A percentile compares a stretch with the other conserved stretches of the same genome.
These are phyloP conservation scores for Cricetomys ansorgei DNA, from an alignment of 2,113 vertebrate genomes.

Conservation along the genomic window DNA sequence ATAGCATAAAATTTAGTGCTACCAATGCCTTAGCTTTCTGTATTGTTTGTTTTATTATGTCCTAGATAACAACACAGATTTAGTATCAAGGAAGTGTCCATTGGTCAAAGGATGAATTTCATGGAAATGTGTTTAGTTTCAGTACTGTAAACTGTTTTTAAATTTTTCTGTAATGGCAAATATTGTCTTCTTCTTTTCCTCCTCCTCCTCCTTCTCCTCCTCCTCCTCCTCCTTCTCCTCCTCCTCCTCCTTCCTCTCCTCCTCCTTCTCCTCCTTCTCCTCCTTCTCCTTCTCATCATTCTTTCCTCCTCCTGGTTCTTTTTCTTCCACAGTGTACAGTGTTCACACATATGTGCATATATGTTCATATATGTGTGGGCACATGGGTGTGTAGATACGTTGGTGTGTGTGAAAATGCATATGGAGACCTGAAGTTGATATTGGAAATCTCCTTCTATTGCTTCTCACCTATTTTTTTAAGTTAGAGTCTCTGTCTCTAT, in stretches of 20 bases:
- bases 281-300: too few species aligned
- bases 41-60: neutral
- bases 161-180: neutral
- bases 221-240: neutral
- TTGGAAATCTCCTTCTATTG: neutral
- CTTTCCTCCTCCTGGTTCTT: too few species aligned
- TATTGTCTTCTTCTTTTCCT: neutral
- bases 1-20: neutral
- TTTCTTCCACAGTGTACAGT: too few species aligned
- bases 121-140: neutral
- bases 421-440: neutral
- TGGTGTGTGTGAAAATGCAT: neutral
- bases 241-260: neutral
- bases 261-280: too few species aligned
- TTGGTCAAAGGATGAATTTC: neutral
- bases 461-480: neutral
- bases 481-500: neutral
- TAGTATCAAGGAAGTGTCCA: neutral
- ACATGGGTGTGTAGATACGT: too few species aligned
- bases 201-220: neutral
- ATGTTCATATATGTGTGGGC: neutral
- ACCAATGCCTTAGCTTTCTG: neutral
- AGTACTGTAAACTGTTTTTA: neutral
- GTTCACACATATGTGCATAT: neutral
- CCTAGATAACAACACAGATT: neutral